A percentile compares a stretch with the other conserved stretches of the same genome.
These are phyloP conservation scores for Crenuchus spilurus DNA, from an alignment of 2,797 vertebrate genomes.

Conservation along the genomic window DNA sequence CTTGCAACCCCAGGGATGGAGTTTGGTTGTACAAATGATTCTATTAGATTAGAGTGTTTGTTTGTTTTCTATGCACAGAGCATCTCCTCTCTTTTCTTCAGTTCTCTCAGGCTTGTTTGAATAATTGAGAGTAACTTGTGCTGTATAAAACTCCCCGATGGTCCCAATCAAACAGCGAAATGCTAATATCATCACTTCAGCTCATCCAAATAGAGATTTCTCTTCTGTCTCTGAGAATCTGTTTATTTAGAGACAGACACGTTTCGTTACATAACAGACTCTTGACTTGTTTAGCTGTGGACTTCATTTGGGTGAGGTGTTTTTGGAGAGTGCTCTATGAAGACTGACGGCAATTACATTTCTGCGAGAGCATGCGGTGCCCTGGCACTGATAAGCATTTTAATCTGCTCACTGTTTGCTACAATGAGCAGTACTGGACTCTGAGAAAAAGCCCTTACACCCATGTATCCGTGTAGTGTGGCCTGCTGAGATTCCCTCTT, in stretches of 20 bases:
- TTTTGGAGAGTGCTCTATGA: slow-evolving; percentile 17
- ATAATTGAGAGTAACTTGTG: slow-evolving; percentile 43
- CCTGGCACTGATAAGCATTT: slow-evolving; percentile 36
- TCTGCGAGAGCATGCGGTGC: slow-evolving; percentile 36
- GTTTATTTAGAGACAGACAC: slow-evolving; percentile 26
- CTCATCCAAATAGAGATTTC: slow-evolving; percentile 38
- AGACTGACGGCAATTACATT: slow-evolving; percentile 41
- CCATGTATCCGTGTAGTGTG: neutral
- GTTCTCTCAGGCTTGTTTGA: slow-evolving; percentile 38
- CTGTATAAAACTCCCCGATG: slow-evolving; percentile 39
- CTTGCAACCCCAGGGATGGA: slow-evolving; percentile 36
- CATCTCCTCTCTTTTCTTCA: slow-evolving; percentile 35
- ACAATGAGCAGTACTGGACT: slow-evolving; percentile 15
- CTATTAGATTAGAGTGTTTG: slow-evolving; percentile 49
- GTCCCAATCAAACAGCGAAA: slow-evolving; percentile 50
- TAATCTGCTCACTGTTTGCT: slow-evolving; percentile 11
- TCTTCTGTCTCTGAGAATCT: slow-evolving; percentile 11
- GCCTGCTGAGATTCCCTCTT: neutral
- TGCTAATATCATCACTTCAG: slow-evolving; percentile 44
- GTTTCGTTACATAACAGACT: slow-evolving; percentile 33
- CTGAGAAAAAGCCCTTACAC: slow-evolving; percentile 19
- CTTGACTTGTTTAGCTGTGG: slow-evolving; percentile 32
- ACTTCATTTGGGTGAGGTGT: slow-evolving; percentile 23
- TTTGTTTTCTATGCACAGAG: slow-evolving; percentile 33
- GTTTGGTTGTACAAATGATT: slow-evolving; percentile 46